Conservation (phyloP, 2,113 vertebrate species). For the Collichthys lucidus region DNA sequence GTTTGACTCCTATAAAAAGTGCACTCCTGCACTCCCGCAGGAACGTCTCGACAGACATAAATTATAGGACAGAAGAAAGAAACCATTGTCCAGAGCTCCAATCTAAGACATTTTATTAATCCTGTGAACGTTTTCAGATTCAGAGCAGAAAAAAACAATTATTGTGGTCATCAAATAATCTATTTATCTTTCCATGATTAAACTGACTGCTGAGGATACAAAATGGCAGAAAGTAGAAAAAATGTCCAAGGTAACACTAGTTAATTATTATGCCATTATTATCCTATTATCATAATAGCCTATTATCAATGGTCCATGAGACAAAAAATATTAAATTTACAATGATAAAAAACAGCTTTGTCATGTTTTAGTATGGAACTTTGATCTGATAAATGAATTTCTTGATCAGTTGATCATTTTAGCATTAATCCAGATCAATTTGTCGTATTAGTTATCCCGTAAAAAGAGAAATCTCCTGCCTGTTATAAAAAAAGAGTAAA, state of each 20-base stretch:
- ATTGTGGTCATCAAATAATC: background rate
- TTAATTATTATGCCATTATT: background rate
- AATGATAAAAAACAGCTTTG: background rate
- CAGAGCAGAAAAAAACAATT: background rate
- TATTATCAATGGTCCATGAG: background rate
- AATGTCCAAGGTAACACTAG: background rate
- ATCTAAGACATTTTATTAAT: background rate
- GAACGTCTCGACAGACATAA: background rate
- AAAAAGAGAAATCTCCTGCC: too few species aligned
- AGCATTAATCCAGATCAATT: too few species aligned
- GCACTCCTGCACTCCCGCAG: background rate
- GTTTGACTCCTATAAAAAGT: slow-evolving; percentile 3
- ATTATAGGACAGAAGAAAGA: background rate
- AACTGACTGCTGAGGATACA: background rate
- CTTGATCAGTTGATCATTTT: background rate
- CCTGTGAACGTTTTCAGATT: background rate
- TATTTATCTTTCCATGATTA: background rate
- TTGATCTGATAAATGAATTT: too few species aligned
- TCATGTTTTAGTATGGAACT: background rate
- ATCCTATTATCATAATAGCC: too few species aligned
- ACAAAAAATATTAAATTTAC: background rate
- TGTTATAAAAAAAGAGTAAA: too few species aligned
- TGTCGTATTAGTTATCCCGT: too few species aligned
- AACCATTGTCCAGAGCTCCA: slow-evolving; percentile 2
- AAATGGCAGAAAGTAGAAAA: background rate